A percentile compares a stretch with the other conserved stretches of the same genome.
Evolutionary conservation across 2,888 invertebrate species (phyloP).

Genomic region (Callyntrura sp.): DNA sequence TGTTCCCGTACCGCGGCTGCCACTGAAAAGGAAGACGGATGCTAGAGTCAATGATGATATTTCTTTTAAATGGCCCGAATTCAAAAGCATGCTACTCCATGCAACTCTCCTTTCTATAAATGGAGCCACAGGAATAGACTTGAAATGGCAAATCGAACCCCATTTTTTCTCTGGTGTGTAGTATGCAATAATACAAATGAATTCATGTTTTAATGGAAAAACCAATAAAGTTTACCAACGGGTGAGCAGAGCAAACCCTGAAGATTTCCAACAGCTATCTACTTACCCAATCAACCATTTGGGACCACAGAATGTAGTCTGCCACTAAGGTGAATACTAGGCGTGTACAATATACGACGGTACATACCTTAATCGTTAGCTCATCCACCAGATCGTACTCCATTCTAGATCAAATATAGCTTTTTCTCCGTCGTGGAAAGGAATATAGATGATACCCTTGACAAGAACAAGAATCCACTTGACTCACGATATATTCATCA

Average conservation of each 20-base stretch:
- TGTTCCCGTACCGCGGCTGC: background rate
- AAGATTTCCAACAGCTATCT: constrained; percentile 4
- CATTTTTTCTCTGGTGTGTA: constrained; percentile 40
- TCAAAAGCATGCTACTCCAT: background rate
- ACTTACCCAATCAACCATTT: background rate
- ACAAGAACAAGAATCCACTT: constrained; percentile 74
- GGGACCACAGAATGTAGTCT: background rate
- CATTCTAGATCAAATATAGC: background rate
- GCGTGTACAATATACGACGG: background rate
- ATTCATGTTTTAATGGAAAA: constrained; percentile 49
- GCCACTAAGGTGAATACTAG: background rate
- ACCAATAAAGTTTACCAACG: constrained; percentile 48
- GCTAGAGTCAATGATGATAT: constrained; percentile 6
- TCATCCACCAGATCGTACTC: background rate
- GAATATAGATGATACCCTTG: constrained; percentile 72
- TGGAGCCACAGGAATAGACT: background rate
- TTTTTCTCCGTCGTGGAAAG: constrained; percentile 17
- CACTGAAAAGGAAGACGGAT: background rate
- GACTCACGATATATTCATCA: constrained; percentile 71
- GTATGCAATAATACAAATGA: constrained; percentile 45
- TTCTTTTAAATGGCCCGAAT: background rate
- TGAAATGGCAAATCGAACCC: constrained; percentile 23
- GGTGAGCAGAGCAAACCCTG: background rate
- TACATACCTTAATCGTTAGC: background rate
- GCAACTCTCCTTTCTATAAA: background rate